Evolutionary conservation across 2,888 invertebrate genomes (phyloP).

Genomic region (Tetanocera ferruginea): DNA sequence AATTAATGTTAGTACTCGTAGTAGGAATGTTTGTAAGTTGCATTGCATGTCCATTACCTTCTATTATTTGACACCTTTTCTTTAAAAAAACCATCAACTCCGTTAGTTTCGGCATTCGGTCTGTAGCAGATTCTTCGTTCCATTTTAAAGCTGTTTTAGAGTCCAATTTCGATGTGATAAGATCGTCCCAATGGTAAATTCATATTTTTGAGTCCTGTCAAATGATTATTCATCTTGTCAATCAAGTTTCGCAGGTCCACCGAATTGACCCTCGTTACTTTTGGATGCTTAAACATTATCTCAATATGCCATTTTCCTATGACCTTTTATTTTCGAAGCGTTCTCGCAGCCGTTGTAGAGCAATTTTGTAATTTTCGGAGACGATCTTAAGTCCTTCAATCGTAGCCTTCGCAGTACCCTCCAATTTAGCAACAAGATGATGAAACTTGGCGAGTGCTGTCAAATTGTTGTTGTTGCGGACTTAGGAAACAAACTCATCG

Average conservation of each 20-base stretch:
- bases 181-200: conserved; percentile 43
- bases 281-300: conserved; percentile 36
- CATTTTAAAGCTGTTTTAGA: conserved; percentile 33
- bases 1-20: conserved; percentile 8
- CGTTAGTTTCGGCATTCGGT: conserved; percentile 32
- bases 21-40: conserved; percentile 7
- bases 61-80: conserved; percentile 43
- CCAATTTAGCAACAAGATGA: conserved; percentile 37
- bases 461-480: conserved; percentile 38
- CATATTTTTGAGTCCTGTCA: conserved; percentile 37
- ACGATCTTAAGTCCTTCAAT: conserved; percentile 39
- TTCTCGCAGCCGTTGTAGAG: conserved; percentile 40
- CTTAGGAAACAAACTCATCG: conserved; percentile 36
- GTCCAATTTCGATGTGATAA: conserved; percentile 40
- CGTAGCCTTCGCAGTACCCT: conserved; percentile 33
- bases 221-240: conserved; percentile 43
- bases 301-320: conserved; percentile 40
- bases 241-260: conserved; percentile 40
- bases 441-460: conserved; percentile 39
- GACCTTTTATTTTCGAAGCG: conserved; percentile 41
- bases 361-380: conserved; percentile 42
- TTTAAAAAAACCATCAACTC: conserved; percentile 38
- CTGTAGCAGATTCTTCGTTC: conserved; percentile 33
- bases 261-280: conserved; percentile 26
- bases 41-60: conserved; percentile 39